Evolutionary conservation across 1,140 invertebrate species (phyloP), one percentile per base, ranked within the genome.

Genomic region (Batillaria attramentaria): DNA sequence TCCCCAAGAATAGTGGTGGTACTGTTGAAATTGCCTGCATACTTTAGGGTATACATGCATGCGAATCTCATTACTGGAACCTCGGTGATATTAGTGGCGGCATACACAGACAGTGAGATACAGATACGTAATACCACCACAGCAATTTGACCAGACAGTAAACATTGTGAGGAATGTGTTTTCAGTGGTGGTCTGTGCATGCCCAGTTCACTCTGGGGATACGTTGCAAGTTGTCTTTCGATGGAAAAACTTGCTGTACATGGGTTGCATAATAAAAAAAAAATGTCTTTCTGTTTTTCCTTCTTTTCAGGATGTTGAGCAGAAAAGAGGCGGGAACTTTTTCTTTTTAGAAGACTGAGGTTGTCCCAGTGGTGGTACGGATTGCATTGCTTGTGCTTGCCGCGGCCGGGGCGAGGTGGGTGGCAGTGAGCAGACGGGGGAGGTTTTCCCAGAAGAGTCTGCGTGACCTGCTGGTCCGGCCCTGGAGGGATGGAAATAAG

Each of bases 331-430:
- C 57, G 98, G 98, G 66, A 98, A 99, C 92, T 99, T 97, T 92
- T 99, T 99, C 94, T 99, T 99, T 94, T 92, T 99, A 85, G 98
- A 99, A 92, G 97, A 99, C 91, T 97, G 95, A 91, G 81, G 73
- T 75, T 60, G 73, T 65, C 54, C 72, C 73, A 65, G 77, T 79
- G 79, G 75, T 35, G 62, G 72, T 31, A 62, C 18, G 65, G 50
- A 72, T 68, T 33, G 62, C 73, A 54, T 54, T 73, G 81, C 78
- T 79, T 79, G 81, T 76, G 81, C 81, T 82, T 39, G 76, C 81
- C 81, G n/a, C 70, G 75, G 57, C 60, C 24, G 46, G 62, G 68
- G 77, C 70, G 68, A 60, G 68, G 65, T 66, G 68, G 74, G 77
- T 79, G 66, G 66, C 68, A 24, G 50, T 28, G 78, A 50, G 33